phyloP scores from a whole-genome alignment of 2,888 invertebrate species.

The Meganola albula region DNA sequence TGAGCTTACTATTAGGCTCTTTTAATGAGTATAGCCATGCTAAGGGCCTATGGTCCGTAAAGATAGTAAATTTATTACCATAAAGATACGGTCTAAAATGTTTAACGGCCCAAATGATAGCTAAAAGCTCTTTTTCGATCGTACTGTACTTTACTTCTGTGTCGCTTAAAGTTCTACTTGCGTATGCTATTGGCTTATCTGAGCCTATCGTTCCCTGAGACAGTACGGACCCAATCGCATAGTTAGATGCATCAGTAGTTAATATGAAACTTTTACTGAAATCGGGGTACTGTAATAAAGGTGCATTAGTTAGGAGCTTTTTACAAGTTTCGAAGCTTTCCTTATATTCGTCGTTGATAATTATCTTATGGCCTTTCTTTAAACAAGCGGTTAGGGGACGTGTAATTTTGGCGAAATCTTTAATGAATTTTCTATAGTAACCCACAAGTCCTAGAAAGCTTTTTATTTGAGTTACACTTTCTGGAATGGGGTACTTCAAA shows the following conservation, averaged over 20 bases:
- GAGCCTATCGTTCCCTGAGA: conserved; percentile 22
- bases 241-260: conserved; percentile 23
- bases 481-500: conserved; percentile 25
- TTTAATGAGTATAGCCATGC: no score
- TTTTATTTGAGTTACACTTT: conserved; percentile 26
- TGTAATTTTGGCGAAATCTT: conserved; percentile 31
- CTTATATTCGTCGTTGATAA: conserved; percentile 9
- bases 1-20: no score
- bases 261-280: conserved; percentile 22
- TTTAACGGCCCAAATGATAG: conserved; percentile 8
- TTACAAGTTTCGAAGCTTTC: conserved; percentile 13
- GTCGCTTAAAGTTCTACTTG: conserved; percentile 5
- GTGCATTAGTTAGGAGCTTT: conserved; percentile 5
- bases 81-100: conserved; percentile 7
- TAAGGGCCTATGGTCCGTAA: conserved; percentile 7
- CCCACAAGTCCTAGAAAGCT: conserved; percentile 41
- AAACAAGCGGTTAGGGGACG: background rate
- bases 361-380: conserved; percentile 8
- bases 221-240: conserved; percentile 22
- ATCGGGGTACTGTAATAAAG: conserved; percentile 14
- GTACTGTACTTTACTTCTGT: conserved; percentile 6
- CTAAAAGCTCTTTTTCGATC: conserved; percentile 5
- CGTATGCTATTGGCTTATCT: conserved; percentile 22
- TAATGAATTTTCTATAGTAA: conserved; percentile 43
- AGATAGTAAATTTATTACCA: conserved; percentile 5